phyloP scores from a whole-genome alignment of 53 echinoderm and acorn worm species.

The Patiria pectinifera region DNA sequence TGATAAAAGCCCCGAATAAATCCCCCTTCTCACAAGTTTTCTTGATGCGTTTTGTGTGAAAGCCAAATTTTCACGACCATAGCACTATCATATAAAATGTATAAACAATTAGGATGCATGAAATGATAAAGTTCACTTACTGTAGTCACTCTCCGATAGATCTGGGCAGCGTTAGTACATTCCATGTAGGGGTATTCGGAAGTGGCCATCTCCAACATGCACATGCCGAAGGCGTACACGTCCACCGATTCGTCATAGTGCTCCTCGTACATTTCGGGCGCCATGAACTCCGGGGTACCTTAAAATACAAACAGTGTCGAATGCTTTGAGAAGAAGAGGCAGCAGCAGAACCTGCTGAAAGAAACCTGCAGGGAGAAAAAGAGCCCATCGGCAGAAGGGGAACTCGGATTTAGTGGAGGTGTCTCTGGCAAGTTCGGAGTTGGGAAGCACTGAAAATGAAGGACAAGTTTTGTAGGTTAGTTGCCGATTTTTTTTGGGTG shows the following conservation, averaged over 20 bases:
- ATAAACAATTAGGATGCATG: neutral
- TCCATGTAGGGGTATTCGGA: slow-evolving; percentile 98
- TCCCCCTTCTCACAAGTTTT: neutral
- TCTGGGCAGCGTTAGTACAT: slow-evolving; percentile 96
- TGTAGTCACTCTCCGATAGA: slow-evolving; percentile 92
- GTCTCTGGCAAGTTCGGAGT: slow-evolving; percentile 25
- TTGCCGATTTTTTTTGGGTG: neutral
- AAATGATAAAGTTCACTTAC: slow-evolving; percentile 72
- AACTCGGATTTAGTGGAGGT: slow-evolving; percentile 60
- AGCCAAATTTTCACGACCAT: neutral
- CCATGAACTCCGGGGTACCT: slow-evolving; percentile 99
- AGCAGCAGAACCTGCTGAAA: slow-evolving; percentile 79
- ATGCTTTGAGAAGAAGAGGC: slow-evolving; percentile 66
- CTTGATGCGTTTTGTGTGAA: neutral
- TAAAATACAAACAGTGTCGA: slow-evolving; percentile 86
- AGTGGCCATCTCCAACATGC: slow-evolving; percentile 98
- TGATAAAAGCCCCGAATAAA: too few species aligned
- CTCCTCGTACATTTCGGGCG: slow-evolving; percentile 99
- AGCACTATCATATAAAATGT: neutral
- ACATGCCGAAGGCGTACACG: slow-evolving; percentile 99
- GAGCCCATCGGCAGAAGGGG: slow-evolving; percentile 58
- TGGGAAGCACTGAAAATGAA: slow-evolving; percentile 37
- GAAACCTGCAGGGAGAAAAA: slow-evolving; percentile 66
- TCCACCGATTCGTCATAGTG: slow-evolving; percentile 99
- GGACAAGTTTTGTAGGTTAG: slow-evolving; percentile 5